A percentile compares a stretch with the other conserved stretches of the same genome.
phyloP scores from a whole-genome alignment of 2,113 vertebrate species.

The Thalassarche chlororhynchos region DNA sequence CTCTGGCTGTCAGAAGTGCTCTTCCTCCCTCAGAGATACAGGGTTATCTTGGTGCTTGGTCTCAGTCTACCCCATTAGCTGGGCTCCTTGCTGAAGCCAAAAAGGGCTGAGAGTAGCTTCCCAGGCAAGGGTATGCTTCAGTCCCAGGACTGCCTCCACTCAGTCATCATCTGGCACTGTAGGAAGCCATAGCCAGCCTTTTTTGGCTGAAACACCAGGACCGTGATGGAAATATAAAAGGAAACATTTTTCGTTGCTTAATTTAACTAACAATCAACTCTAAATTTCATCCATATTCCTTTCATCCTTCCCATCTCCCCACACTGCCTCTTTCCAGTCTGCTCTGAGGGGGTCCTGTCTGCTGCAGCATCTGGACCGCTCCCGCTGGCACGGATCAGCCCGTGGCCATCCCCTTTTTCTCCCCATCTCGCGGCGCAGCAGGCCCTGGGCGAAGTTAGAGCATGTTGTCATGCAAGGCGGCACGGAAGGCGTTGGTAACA shows the following conservation, averaged over 20 bases:
- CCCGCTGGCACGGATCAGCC: not conserved
- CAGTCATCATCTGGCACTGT: not conserved
- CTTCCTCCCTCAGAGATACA: not conserved
- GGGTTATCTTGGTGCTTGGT: not conserved
- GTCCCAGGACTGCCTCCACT: not conserved
- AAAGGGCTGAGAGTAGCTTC: not conserved
- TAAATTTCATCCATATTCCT: not conserved
- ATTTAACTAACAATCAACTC: not conserved
- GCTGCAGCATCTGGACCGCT: not conserved
- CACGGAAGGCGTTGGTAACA: not conserved
- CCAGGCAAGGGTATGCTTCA: not conserved
- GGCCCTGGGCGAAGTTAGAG: not conserved
- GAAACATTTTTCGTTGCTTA: not conserved
- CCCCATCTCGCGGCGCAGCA: accelerated
- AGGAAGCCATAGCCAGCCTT: not conserved
- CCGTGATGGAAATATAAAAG: not conserved
- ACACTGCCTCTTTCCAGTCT: not conserved
- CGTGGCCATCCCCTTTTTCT: not conserved
- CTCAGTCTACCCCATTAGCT: not conserved
- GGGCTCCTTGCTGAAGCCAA: not conserved
- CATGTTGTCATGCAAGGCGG: not conserved
- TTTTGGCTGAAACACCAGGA: not conserved
- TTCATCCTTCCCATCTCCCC: not conserved
- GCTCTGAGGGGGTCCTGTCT: not conserved
- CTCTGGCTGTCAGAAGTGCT: not conserved